Percentiles rank a stretch among this genome's conserved stretches.
These are phyloP conservation scores for Listronotus bonariensis DNA, from an alignment of 1,140 invertebrate species.

Conservation along the genomic window DNA sequence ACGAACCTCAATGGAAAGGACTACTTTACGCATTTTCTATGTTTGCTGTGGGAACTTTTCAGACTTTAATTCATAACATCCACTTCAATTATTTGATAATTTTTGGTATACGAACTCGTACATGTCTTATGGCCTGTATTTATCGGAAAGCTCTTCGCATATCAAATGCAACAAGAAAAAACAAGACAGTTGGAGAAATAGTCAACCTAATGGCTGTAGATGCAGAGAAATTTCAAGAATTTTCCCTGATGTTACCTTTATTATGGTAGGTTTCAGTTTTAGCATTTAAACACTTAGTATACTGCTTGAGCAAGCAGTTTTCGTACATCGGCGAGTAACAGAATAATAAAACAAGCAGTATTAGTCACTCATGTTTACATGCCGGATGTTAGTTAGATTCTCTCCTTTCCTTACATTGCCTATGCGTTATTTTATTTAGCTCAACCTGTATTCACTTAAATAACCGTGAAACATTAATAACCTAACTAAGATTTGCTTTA, in stretches of 20 bases:
- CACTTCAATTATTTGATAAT: slow-evolving; percentile 91
- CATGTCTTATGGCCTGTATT: slow-evolving; percentile 88
- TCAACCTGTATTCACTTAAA: too few species aligned
- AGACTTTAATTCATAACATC: slow-evolving; percentile 86
- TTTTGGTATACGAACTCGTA: slow-evolving; percentile 87
- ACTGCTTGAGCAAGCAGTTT: too few species aligned
- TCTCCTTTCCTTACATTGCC: too few species aligned
- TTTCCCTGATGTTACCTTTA: slow-evolving; percentile 89
- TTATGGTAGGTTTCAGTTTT: slow-evolving; percentile 55
- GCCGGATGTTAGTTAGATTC: too few species aligned
- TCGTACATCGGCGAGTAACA: too few species aligned
- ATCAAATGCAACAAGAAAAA: slow-evolving; percentile 76
- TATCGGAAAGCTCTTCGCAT: slow-evolving; percentile 86
- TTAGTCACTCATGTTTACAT: too few species aligned
- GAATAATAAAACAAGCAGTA: too few species aligned
- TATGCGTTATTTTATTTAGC: too few species aligned
- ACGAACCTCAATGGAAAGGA: slow-evolving; percentile 81
- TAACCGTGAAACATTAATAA: too few species aligned
- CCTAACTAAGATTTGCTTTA: too few species aligned
- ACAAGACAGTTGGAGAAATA: slow-evolving; percentile 69
- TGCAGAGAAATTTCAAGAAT: slow-evolving; percentile 80
- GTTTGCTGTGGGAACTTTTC: slow-evolving; percentile 76
- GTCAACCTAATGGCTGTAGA: slow-evolving; percentile 94
- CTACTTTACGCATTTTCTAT: slow-evolving; percentile 78
- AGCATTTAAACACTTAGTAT: too few species aligned